These are phyloP conservation scores for Acanthococcus lagerstroemiae DNA, from an alignment of 2,888 invertebrate genomes.

Conservation along the genomic window DNA sequence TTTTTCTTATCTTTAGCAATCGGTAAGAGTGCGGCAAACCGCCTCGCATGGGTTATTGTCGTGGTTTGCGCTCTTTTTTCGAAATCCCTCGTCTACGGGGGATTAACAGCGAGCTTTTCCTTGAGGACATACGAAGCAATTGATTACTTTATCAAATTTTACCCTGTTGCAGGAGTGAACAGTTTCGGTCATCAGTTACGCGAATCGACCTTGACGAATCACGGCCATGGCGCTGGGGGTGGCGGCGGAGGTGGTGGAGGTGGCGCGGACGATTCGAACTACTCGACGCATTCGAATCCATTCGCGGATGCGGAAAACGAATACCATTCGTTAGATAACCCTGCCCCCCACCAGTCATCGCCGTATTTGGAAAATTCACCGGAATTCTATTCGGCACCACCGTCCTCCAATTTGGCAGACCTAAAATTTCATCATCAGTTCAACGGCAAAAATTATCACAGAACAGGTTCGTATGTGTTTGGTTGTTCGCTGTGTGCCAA, in stretches of 20 bases:
- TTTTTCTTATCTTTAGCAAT: no score
- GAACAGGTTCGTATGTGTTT: slow-evolving; percentile 23
- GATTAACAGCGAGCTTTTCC: no score
- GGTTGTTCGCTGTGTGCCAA: no score
- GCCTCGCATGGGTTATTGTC: no score
- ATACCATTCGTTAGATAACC: slow-evolving; percentile 48
- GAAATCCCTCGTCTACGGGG: no score
- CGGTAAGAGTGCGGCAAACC: no score
- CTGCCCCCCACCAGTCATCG: slow-evolving; percentile 46
- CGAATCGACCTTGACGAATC: slow-evolving; percentile 34
- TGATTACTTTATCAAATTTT: no score
- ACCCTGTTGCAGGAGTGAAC: slow-evolving; percentile 1
- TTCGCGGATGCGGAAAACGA: slow-evolving; percentile 46
- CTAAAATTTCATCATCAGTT: slow-evolving; percentile 59
- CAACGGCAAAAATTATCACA: slow-evolving; percentile 24
- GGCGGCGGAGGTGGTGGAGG: slow-evolving; percentile 39
- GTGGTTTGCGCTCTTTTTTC: no score
- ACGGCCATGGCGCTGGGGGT: slow-evolving; percentile 35
- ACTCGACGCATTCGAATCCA: slow-evolving; percentile 25
- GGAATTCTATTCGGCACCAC: slow-evolving; percentile 59
- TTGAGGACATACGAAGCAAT: no score
- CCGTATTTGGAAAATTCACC: slow-evolving; percentile 57
- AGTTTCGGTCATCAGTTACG: slow-evolving; percentile 10
- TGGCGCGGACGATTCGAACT: slow-evolving; percentile 29
- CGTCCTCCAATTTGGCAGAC: slow-evolving; percentile 45